Evolutionary conservation across 1,140 invertebrate genomes (phyloP), one percentile per base, ranked within the genome.

Genomic region (Cherax quadricarinatus): DNA sequence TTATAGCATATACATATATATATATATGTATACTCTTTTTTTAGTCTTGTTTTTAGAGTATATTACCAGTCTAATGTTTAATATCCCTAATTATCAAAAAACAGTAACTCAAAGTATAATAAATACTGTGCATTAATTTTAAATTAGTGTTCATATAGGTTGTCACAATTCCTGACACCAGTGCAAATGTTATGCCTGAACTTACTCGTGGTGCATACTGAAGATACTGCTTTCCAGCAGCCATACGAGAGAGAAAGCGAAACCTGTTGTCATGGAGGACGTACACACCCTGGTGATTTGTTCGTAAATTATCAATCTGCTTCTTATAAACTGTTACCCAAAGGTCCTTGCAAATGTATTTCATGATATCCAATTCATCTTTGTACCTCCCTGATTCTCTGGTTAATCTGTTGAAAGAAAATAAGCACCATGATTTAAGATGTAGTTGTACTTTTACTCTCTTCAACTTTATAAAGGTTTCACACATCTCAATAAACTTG

Each of bases 331-430:
- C 96, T 53, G 97, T 97, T 48, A 97, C 97, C 99, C 99, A 99
- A 94, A 99, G 99, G 95, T 99, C 99, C 93, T 99, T 99, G 94
- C 99, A 99, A 73, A 99, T 98, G 94, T 99, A 99, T 95, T 99
- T 99, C 96, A 99, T 98, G 48, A 98, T 99, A 94, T 99, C 99
- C 60, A 99, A 95, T 95, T 99, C 99, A 96, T 99, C 98, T 96
- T 99, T 99, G 94, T 99, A 99, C 89, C 98, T 96, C 4, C 98
- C 96, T 95, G 97, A 97, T 94, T 99, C 99, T 95, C 98, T 97
- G 0, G 98, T 98, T 84, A 99, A 95, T 93, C 98, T 97, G 88
- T 85, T 94, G 94, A 91, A 86, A 80, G 79, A 66, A 21, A 87
- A 91, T 41, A 41, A 41, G 30, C 30, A 41, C 30, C 30, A 86